Evolutionary conservation across 2,888 invertebrate species (phyloP).

Genomic region (Phragmatobia fuliginosa): DNA sequence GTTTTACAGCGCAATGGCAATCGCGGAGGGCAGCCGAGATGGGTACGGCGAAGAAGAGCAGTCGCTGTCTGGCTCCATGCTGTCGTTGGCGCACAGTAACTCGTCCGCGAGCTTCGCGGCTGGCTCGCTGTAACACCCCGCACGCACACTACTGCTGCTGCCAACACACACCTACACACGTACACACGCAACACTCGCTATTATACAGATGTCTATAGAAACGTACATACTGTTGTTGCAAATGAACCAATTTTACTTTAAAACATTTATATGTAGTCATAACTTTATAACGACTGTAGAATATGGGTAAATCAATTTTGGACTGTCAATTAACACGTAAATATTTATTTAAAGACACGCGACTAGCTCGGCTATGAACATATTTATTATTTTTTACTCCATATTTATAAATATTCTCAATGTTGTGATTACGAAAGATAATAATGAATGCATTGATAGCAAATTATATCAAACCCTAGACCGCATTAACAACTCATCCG

Average conservation of each 20-base stretch:
- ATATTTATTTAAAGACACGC: slow-evolving; percentile 6
- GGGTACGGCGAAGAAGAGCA: slow-evolving; percentile 96
- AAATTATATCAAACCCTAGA: background rate
- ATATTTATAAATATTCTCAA: background rate
- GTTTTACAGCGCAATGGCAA: slow-evolving; percentile 92
- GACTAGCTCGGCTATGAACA: slow-evolving; percentile 2
- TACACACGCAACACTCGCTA: background rate
- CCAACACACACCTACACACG: slow-evolving; percentile 27
- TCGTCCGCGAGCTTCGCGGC: slow-evolving; percentile 97
- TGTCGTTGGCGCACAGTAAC: slow-evolving; percentile 97
- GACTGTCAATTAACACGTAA: slow-evolving; percentile 6
- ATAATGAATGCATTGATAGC: slow-evolving; percentile 1
- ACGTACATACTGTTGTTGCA: slow-evolving; percentile 2
- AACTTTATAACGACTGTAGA: background rate
- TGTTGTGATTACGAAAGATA: background rate
- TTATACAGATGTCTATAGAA: background rate
- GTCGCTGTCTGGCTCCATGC: slow-evolving; percentile 97
- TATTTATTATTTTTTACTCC: slow-evolving; percentile 6
- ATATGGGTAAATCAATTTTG: background rate
- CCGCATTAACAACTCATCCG: too few species aligned
- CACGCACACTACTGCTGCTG: slow-evolving; percentile 42
- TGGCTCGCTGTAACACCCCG: slow-evolving; percentile 88
- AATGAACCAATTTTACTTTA: slow-evolving; percentile 2
- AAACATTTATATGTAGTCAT: background rate
- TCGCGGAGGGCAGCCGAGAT: slow-evolving; percentile 96